Conservation (phyloP, 2,888 invertebrate species). For the Caenorhabditis becei region DNA sequence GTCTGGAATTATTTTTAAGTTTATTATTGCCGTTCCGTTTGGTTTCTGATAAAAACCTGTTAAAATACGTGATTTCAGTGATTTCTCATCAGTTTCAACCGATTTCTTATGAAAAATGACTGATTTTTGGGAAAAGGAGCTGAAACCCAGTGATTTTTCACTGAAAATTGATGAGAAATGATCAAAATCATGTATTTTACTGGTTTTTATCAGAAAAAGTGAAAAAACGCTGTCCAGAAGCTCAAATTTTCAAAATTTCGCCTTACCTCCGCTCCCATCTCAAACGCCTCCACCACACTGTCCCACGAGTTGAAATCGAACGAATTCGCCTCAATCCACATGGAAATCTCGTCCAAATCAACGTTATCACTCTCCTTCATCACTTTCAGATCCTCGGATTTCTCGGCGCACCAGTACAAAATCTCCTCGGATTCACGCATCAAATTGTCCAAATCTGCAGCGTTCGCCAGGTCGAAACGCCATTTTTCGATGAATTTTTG, state of each 20-base stretch:
- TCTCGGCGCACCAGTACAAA: slow-evolving; percentile 63
- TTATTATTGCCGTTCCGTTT: too few species aligned
- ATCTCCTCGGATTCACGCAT: slow-evolving; percentile 59
- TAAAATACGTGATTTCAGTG: not conserved
- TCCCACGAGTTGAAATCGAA: slow-evolving; percentile 56
- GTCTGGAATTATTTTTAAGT: slow-evolving; percentile 10
- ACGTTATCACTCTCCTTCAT: slow-evolving; percentile 21
- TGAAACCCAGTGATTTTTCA: too few species aligned
- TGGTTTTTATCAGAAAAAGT: too few species aligned
- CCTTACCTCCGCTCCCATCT: slow-evolving; percentile 15
- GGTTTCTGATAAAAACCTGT: too few species aligned
- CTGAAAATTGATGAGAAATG: too few species aligned
- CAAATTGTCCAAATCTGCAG: slow-evolving; percentile 60
- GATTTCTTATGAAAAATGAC: too few species aligned
- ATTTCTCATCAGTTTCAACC: too few species aligned
- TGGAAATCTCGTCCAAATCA: slow-evolving; percentile 49
- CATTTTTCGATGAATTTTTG: slow-evolving; percentile 35
- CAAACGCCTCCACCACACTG: slow-evolving; percentile 21
- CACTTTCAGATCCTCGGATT: slow-evolving; percentile 35
- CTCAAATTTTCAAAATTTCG: too few species aligned
- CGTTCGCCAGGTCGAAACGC: slow-evolving; percentile 34
- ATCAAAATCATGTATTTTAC: too few species aligned
- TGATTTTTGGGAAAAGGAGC: too few species aligned
- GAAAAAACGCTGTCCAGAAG: too few species aligned
- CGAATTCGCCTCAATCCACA: slow-evolving; percentile 47